These are phyloP conservation scores for Amblyornis subalaris DNA, from an alignment of 2,113 vertebrate genomes.

Conservation along the genomic window DNA sequence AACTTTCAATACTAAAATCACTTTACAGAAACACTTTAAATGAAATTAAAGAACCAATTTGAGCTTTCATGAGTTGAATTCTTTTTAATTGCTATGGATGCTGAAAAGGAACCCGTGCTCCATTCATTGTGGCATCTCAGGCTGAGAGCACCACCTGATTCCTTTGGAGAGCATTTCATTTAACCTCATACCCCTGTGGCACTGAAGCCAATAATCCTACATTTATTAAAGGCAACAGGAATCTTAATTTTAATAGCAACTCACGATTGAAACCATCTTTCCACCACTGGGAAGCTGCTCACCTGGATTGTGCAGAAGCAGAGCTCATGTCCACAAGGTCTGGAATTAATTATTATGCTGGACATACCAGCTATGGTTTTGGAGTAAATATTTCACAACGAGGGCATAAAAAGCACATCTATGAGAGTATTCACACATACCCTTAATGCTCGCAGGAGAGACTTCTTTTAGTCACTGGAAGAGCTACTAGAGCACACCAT, in stretches of 20 bases:
- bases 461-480: background rate
- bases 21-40: conserved; percentile 27
- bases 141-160: background rate
- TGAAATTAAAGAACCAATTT: conserved; percentile 1
- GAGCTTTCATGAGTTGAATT: background rate
- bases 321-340: background rate
- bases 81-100: background rate
- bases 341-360: background rate
- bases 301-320: background rate
- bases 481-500: rapidly evolving
- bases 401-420: background rate
- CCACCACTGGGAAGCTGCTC: background rate
- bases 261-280: background rate
- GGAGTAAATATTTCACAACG: background rate
- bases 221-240: background rate
- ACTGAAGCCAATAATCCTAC: background rate
- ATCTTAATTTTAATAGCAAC: background rate
- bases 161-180: background rate
- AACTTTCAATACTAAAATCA: conserved; percentile 40
- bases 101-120: background rate
- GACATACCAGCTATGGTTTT: background rate
- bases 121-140: background rate
- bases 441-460: background rate
- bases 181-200: background rate
- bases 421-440: background rate